Percentiles rank a stretch among this genome's conserved stretches.
These are phyloP conservation scores for Notamacropus eugenii DNA, from an alignment of 2,797 vertebrate species.

Conservation along the genomic window DNA sequence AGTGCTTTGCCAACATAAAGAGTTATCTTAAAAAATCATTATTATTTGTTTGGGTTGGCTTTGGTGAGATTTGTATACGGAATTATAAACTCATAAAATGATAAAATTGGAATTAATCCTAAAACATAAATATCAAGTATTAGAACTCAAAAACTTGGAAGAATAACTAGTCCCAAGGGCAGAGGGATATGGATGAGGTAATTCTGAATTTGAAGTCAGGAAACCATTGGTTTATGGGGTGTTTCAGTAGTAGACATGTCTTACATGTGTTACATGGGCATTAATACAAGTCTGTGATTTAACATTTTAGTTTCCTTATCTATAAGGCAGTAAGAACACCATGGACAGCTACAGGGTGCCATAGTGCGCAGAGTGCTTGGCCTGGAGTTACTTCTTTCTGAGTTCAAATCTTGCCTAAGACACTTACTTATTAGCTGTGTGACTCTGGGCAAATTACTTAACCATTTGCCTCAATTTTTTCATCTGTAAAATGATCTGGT, in stretches of 20 bases:
- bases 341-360: neutral
- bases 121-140: neutral
- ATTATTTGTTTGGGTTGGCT: neutral
- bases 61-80: neutral
- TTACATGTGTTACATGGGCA: neutral
- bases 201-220: neutral
- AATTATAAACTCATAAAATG: neutral
- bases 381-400: neutral
- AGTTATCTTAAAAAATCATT: neutral
- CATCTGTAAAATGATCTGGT: neutral
- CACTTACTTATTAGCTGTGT: neutral
- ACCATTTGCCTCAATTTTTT: neutral
- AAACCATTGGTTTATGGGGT: neutral
- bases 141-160: neutral
- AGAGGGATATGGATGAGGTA: neutral
- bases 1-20: neutral
- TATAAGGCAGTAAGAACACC: neutral
- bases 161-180: neutral
- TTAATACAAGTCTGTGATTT: neutral
- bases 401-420: neutral
- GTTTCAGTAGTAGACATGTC: neutral
- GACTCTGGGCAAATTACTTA: neutral
- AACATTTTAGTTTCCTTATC: neutral
- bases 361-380: neutral
- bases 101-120: neutral